Percentiles rank a stretch among this genome's conserved stretches.
phyloP scores from a whole-genome alignment of 2,888 invertebrate genomes.

The Xylocampa areola region DNA sequence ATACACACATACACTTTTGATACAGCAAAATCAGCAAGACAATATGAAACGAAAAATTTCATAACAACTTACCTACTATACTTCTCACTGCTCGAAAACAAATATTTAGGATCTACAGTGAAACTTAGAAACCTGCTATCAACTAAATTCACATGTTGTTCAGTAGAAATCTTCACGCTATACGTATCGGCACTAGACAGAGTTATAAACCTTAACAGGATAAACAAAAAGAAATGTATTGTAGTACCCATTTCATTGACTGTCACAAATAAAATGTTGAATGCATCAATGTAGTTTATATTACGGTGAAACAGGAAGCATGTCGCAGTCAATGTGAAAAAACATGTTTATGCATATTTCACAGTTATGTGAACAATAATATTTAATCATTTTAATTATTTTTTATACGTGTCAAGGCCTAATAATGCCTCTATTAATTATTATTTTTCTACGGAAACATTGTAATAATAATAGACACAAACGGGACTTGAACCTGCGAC shows the following conservation, averaged over 20 bases:
- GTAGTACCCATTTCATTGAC: conserved; percentile 44
- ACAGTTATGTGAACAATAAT: too few species aligned
- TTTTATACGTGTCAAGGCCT: too few species aligned
- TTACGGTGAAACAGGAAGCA: conserved; percentile 55
- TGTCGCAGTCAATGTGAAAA: conserved; percentile 55
- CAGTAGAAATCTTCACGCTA: conserved; percentile 89
- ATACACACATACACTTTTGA: neutral
- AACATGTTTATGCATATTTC: neutral
- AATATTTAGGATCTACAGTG: conserved; percentile 92
- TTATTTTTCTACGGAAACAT: too few species aligned
- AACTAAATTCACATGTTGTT: conserved; percentile 91
- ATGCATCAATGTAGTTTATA: conserved; percentile 55
- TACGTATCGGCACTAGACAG: conserved; percentile 80
- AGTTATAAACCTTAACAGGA: conserved; percentile 39
- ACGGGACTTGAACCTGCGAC: too few species aligned
- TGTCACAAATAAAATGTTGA: conserved; percentile 25
- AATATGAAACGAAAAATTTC: neutral
- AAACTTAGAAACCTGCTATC: conserved; percentile 93
- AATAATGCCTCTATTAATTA: too few species aligned
- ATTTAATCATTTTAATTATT: too few species aligned
- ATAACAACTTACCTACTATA: conserved; percentile 69
- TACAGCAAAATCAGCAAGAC: neutral
- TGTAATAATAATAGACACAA: too few species aligned
- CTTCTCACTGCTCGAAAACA: conserved; percentile 82
- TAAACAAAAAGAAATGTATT: conserved; percentile 39